Conservation (phyloP, 92 coral and sea anemone genomes). For the Zoanthus gigantus region DNA sequence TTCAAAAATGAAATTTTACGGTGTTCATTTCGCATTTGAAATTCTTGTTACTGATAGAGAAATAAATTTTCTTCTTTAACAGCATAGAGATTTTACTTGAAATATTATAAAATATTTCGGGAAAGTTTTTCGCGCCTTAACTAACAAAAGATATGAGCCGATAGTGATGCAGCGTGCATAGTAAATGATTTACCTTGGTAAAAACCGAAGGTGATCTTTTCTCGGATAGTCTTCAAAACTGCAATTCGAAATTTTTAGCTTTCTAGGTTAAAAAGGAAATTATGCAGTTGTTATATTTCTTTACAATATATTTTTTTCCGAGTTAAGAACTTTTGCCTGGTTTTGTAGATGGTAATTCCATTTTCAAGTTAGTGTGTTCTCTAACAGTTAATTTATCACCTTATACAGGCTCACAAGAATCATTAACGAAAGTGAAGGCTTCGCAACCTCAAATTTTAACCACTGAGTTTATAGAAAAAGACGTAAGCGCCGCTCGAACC, state of each 20-base stretch:
- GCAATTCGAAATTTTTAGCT: background rate
- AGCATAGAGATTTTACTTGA: background rate
- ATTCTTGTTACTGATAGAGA: background rate
- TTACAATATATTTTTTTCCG: background rate
- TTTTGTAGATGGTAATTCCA: conserved; percentile 22
- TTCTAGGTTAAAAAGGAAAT: background rate
- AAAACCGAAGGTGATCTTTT: conserved; percentile 22
- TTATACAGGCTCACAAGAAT: conserved; percentile 17
- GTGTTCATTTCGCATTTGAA: background rate
- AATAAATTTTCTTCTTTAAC: background rate
- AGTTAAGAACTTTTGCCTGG: background rate
- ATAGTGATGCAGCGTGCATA: background rate
- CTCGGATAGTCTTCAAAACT: background rate
- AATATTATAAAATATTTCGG: background rate
- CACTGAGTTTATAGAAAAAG: background rate
- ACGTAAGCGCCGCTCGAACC: conserved; percentile 21
- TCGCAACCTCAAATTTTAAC: conserved; percentile 24
- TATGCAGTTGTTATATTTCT: background rate
- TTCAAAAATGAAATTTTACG: conserved; percentile 41
- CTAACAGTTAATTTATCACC: conserved; percentile 35
- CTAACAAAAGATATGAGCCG: background rate
- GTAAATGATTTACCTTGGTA: conserved; percentile 19
- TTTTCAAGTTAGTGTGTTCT: conserved; percentile 2
- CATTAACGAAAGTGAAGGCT: conserved; percentile 26
- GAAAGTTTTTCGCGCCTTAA: conserved; percentile 22